Conservation (phyloP, 2,797 vertebrate species). For the Rhyacichthys aspro region DNA sequence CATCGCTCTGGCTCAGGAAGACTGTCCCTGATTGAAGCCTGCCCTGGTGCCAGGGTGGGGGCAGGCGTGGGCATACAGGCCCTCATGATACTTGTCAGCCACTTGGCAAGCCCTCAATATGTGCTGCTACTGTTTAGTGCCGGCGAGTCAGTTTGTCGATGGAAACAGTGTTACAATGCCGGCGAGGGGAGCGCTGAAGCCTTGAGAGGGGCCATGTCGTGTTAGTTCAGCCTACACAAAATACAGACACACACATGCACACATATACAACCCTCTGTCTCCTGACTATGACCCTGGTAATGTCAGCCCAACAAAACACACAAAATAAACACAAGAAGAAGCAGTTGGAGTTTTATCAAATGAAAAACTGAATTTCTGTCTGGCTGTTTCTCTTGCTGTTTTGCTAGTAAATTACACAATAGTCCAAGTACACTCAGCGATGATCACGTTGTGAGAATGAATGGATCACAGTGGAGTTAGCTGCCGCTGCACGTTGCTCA, state of each 20-base stretch:
- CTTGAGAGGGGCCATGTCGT: constrained; percentile 49
- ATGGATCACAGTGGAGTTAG: constrained; percentile 62
- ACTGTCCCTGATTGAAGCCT: constrained; percentile 67
- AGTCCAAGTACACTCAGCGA: constrained; percentile 22
- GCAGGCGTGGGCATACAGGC: constrained; percentile 70
- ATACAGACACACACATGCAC: constrained; percentile 24
- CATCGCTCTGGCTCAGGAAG: constrained; percentile 69
- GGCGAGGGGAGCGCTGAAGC: constrained; percentile 46
- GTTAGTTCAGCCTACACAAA: constrained; percentile 52
- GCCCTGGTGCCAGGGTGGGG: constrained; percentile 77
- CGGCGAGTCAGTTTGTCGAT: constrained; percentile 68
- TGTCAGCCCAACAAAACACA: constrained; percentile 22
- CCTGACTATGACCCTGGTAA: constrained; percentile 21
- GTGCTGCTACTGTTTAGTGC: constrained; percentile 72
- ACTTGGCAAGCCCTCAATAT: constrained; percentile 76
- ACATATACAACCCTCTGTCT: constrained; percentile 25
- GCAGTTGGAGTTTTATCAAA: constrained; percentile 15
- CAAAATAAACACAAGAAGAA: constrained; percentile 9
- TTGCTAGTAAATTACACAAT: constrained; percentile 22
- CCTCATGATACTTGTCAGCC: constrained; percentile 76
- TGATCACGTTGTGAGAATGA: constrained; percentile 59
- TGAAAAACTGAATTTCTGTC: constrained; percentile 14
- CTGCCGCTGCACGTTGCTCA: constrained; percentile 73
- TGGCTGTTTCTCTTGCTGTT: not conserved
- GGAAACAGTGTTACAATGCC: constrained; percentile 67